Evolutionary conservation across 1,140 invertebrate genomes (phyloP), one percentile per base, ranked within the genome.

Genomic region (Acromyrmex echinatior): DNA sequence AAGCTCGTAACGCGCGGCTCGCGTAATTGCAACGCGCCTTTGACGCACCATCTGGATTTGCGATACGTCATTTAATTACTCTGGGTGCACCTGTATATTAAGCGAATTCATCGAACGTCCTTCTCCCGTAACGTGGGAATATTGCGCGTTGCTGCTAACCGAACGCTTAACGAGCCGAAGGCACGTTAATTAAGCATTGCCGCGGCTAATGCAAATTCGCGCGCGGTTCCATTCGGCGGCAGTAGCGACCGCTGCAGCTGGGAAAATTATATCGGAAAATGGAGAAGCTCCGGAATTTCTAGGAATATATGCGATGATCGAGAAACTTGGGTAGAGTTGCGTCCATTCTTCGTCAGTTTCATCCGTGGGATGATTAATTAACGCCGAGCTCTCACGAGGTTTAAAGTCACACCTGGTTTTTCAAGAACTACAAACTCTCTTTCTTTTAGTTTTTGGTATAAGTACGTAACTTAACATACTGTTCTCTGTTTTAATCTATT

Each of bases 101-200:
- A 84, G 80, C 80, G 80, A 51, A 70, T 87, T 39, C 86, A 82
- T 74, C 56, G 70, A 74, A 87, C 39, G 21, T 53, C 86, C 31
- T 56, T 71, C 80, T 84, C 66, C 28, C 25, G 80, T 84, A 84
- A 84, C 56, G 80, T 76, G 80, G 80, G 80, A 84, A 84, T 84
- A 84, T 84, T 84, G 80, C 80, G 80, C 80, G 80, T 51, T 76
- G 70, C 80, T 25, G 56, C 70, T 84, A 84, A 84, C 56, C 80
- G 56, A 58, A 63, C 56, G 71, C 73, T 88, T 85, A 89, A 86
- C 87, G 63, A 85, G 87, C 49, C 21, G 66, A 74, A 71, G 63
- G 74, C 68, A 68, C 80, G 74, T 89, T 88, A 89, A 88, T 89
- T 88, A 88, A 88, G 81, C 60, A 74, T 65, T 56, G 87, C 73